These are phyloP conservation scores for Solenopsis fugax DNA, from an alignment of 1,140 invertebrate species.

Conservation along the genomic window DNA sequence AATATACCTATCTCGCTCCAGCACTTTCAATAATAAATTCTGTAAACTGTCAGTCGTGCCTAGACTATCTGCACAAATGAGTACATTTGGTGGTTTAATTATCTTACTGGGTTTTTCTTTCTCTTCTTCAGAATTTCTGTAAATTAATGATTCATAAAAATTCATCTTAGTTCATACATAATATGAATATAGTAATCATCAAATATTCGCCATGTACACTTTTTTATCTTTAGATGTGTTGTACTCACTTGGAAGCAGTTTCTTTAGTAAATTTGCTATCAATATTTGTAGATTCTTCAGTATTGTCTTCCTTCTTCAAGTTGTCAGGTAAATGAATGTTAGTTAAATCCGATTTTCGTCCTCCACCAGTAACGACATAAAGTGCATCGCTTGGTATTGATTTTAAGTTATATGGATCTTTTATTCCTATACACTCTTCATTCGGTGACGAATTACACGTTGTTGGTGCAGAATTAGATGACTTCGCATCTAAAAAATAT, in stretches of 20 bases:
- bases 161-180: not conserved
- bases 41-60: slow-evolving; percentile 91
- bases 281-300: slow-evolving; percentile 11
- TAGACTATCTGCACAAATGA: slow-evolving; percentile 93
- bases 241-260: slow-evolving; percentile 28
- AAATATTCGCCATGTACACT: not conserved
- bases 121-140: slow-evolving; percentile 29
- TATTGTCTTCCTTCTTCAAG: slow-evolving; percentile 37
- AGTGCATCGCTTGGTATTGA: not conserved
- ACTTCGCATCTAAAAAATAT: not conserved
- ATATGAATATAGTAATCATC: not conserved
- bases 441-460: not conserved
- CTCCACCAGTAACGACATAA: not conserved
- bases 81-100: slow-evolving; percentile 92
- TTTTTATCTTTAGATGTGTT: not conserved
- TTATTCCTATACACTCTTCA: not conserved
- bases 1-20: slow-evolving; percentile 90
- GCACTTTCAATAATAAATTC: slow-evolving; percentile 89
- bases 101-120: not conserved
- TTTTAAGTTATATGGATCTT: not conserved
- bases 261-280: not conserved
- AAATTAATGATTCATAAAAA: slow-evolving; percentile 26
- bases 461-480: slow-evolving; percentile 15
- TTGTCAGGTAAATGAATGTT: not conserved
- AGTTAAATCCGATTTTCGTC: not conserved